Conservation (phyloP, 2,113 vertebrate species). For the Thamnophis sirtalis region DNA sequence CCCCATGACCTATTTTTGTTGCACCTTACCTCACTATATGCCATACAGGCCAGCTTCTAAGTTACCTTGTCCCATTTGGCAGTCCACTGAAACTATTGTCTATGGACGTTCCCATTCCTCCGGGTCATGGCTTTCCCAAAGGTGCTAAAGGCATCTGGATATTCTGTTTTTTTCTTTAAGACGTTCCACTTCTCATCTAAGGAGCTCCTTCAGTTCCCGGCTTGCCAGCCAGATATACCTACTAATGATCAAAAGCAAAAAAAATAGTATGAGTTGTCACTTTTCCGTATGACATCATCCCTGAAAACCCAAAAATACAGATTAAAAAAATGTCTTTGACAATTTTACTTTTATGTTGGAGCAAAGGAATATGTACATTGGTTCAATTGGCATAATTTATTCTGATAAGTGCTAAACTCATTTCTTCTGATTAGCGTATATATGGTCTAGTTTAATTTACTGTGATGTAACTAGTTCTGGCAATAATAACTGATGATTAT, state of each 20-base stretch:
- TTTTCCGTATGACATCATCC: background rate
- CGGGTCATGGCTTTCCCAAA: too few relatives aligned
- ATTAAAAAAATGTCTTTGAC: background rate
- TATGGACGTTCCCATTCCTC: too few relatives aligned
- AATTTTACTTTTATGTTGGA: background rate
- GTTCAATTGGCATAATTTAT: background rate
- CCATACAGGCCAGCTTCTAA: background rate
- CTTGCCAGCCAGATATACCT: background rate
- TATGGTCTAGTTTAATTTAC: slow-evolving; percentile 4
- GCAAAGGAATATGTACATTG: background rate
- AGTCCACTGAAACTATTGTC: background rate
- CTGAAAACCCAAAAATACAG: background rate
- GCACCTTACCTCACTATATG: background rate
- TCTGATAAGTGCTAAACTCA: background rate
- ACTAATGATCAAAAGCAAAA: background rate
- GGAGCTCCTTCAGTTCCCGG: background rate
- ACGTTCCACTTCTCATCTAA: too few relatives aligned
- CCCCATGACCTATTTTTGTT: background rate
- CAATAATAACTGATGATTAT: slow-evolving; percentile 19
- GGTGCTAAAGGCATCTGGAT: too few relatives aligned
- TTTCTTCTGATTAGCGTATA: background rate
- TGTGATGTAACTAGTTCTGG: background rate
- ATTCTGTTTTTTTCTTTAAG: too few relatives aligned
- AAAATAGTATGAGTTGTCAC: background rate
- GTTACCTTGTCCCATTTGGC: background rate